Evolutionary conservation across 2,113 vertebrate species (phyloP), one percentile per base, ranked within the genome.

Genomic region (Columba livia): DNA sequence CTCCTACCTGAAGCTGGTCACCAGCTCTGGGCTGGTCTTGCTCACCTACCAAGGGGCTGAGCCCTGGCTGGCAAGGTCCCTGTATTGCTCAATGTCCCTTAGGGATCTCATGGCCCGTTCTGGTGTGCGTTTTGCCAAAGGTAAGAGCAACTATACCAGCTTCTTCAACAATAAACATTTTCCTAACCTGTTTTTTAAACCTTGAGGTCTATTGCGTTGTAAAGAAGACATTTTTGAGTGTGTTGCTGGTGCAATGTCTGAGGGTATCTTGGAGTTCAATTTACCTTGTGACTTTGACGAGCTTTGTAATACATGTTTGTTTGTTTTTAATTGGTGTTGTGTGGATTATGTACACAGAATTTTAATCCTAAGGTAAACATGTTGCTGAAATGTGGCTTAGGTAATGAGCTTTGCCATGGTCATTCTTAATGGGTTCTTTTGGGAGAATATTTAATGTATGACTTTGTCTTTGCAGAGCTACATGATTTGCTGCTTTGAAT

Each of bases 81-180:
- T 72, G 73, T 3, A 53, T 34, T 57, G 19, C 5, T 8, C 18
- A 2, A 0, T 12, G 8, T 61, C 4, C 25, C 13, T 28, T 1
- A 2, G 15, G 23, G 5, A 24, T 4, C 23, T 87, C 9, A 28
- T n/a, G 40, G 12, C 2, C 4, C 3, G 47, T 29, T 8, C 9
- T 67, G 7, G 36, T 28, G 12, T 4, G 54, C 28, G 9, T 29
- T 12, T 32, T 80, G n/a, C 10, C 8, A 14, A 62, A 88, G 90
- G 72, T 86, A 77, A 80, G 75, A 2, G 34, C 12, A 14, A 3
- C 10, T 42, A 4, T 2, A 11, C 2, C 0, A 2, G 3, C 0
- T 62, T 80, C 2, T 67, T 50, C 19, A 1, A 6, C 1, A 1
- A 3, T 1, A 34, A 36, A 7, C 0, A 0, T 2, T 62, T 70